phyloP scores from a whole-genome alignment of 1,140 invertebrate species.

The Psix sp. region DNA sequence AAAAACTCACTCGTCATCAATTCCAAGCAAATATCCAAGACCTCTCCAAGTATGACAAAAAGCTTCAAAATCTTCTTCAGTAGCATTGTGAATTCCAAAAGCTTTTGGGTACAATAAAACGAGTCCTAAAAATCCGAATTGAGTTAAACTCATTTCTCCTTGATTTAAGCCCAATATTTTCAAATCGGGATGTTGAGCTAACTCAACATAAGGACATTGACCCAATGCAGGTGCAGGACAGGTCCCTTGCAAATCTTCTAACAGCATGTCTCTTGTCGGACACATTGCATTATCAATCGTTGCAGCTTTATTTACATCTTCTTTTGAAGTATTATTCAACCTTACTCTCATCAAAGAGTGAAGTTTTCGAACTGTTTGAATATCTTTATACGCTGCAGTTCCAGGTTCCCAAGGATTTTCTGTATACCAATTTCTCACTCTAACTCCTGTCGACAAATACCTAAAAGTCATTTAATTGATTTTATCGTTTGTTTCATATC shows the following conservation, averaged over 20 bases:
- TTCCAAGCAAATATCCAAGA: slow-evolving; percentile 86
- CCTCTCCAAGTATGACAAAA: slow-evolving; percentile 89
- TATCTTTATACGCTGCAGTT: slow-evolving; percentile 71
- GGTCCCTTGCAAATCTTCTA: slow-evolving; percentile 49
- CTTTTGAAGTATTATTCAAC: slow-evolving; percentile 43
- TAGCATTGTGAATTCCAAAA: slow-evolving; percentile 79
- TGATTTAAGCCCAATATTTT: slow-evolving; percentile 77
- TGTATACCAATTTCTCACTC: slow-evolving; percentile 77
- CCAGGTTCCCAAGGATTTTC: slow-evolving; percentile 74
- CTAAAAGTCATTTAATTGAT: slow-evolving; percentile 40
- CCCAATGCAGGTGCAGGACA: slow-evolving; percentile 52
- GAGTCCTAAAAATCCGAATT: slow-evolving; percentile 88
- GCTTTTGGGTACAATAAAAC: slow-evolving; percentile 80
- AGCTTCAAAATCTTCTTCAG: slow-evolving; percentile 81
- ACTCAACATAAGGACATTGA: slow-evolving; percentile 65
- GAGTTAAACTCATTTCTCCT: slow-evolving; percentile 86
- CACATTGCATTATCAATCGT: slow-evolving; percentile 75
- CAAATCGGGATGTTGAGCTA: slow-evolving; percentile 74
- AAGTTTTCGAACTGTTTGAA: slow-evolving; percentile 73
- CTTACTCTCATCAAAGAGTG: slow-evolving; percentile 70
- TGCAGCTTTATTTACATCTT: slow-evolving; percentile 51
- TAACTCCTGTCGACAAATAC: slow-evolving; percentile 75
- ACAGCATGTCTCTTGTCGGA: slow-evolving; percentile 57
- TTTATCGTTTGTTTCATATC: too few relatives aligned
- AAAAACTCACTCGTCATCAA: slow-evolving; percentile 82